Base-by-base conservation (phyloP, 2,113 vertebrate genomes). In the Dicaeum eximium region DNA sequence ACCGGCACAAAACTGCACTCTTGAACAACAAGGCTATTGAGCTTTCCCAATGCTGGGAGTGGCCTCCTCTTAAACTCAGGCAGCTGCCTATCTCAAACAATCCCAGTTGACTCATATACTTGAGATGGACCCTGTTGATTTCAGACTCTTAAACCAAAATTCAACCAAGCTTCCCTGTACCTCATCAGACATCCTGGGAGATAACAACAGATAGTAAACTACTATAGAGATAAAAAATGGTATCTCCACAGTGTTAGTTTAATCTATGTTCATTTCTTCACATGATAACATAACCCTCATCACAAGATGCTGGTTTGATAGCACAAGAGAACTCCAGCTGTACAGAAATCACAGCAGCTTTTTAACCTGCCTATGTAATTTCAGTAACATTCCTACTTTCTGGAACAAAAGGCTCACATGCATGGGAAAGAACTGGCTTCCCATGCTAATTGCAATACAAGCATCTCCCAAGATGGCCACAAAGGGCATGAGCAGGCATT, bases 1-100 rank as follows among this genome's bases (percentile, higher is more conserved):
- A 73, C 47, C 82, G 33, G 70, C 47, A 91, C 37, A 70, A 86
- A 90, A 24, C 58, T 44, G 47, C 44, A 16, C n/a, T 82, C 57
- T 62, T 53, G 42, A 89, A 82, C 70, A 86, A 84, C 73, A 78
- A 35, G 69, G 70, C 67, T 67, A 73, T 6, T 80, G 80, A 90
- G 77, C 73, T 95, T 96, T 86, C 93, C 42, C 83, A 90, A 47
- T 25, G 61, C 57, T 69, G 85, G 97, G 95, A 93, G 95, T 15
- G 90, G 90, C 80, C 50, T 81, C 25, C 80, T 42, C 58, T 53
- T 88, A 60, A 57, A 62, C 66, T 81, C 11, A 78, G 60, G 48
- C 40, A 87, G 56, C 69, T 88, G 69, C 77, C 48, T 70, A 40
- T 85, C 81, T 79, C 81, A 54, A 94, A 22, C 7, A 4, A 74